phyloP scores from a whole-genome alignment of 1,140 invertebrate genomes.

The Oreohelix idahoensis region DNA sequence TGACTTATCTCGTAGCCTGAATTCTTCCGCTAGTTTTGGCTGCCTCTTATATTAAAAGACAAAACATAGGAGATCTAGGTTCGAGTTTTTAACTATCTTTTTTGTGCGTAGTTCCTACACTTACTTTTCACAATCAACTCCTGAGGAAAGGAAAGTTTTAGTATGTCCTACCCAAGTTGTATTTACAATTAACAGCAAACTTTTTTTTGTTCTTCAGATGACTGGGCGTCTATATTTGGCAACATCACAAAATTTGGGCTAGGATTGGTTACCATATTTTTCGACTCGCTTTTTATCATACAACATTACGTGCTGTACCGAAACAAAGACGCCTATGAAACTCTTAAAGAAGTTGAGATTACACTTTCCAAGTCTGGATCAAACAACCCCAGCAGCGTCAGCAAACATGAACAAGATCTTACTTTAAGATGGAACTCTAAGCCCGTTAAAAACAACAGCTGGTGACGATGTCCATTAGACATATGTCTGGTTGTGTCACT shows the following conservation, averaged over 20 bases:
- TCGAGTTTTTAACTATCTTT: too few species aligned
- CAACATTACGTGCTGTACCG: constrained; percentile 95
- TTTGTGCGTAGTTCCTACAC: too few species aligned
- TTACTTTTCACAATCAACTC: too few species aligned
- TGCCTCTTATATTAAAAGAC: too few species aligned
- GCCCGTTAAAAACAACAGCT: neutral
- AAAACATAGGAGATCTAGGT: too few species aligned
- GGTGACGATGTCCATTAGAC: neutral
- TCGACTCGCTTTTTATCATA: constrained; percentile 96
- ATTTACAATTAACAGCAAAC: too few species aligned
- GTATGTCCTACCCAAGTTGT: too few species aligned
- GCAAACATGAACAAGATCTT: neutral
- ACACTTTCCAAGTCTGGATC: neutral
- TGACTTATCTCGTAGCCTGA: too few species aligned
- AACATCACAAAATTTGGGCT: constrained; percentile 98
- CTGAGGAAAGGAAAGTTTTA: too few species aligned
- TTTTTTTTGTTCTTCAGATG: constrained; percentile 81
- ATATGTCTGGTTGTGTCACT: neutral
- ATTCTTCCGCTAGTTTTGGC: too few species aligned
- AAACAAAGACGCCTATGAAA: constrained; percentile 43
- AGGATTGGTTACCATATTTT: constrained; percentile 93
- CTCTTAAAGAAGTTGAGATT: constrained; percentile 24
- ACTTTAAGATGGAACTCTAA: neutral
- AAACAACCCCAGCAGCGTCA: neutral
- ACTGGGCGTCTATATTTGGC: constrained; percentile 95